Percentiles rank a stretch among this genome's conserved stretches.
Conservation (phyloP, 2,113 vertebrate genomes). For the Austrofundulus limnaeus region DNA sequence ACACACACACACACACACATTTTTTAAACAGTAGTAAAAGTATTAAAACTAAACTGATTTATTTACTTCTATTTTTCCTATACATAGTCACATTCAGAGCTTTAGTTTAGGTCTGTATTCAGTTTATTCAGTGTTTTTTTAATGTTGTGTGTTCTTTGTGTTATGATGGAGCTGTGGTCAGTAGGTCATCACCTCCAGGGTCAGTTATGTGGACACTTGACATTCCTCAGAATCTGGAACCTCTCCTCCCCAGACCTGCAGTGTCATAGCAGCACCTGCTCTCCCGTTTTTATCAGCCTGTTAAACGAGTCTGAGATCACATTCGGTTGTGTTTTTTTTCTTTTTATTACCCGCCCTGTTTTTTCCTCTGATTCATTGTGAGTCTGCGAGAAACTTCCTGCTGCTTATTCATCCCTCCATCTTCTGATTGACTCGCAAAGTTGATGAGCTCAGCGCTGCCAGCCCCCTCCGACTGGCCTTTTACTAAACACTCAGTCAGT, state of each 20-base stretch:
- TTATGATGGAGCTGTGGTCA: slow-evolving; percentile 50
- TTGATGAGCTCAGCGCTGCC: neutral
- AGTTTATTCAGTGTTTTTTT: neutral
- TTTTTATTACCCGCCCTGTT: neutral
- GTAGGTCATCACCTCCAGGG: slow-evolving; percentile 36
- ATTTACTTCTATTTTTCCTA: too few relatives aligned
- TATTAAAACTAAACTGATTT: too few relatives aligned
- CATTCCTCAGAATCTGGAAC: slow-evolving; percentile 65
- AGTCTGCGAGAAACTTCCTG: neutral
- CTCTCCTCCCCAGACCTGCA: slow-evolving; percentile 8
- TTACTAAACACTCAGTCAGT: slow-evolving; percentile 3
- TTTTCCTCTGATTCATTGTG: neutral
- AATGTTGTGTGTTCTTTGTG: slow-evolving; percentile 4
- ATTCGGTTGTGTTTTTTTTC: neutral
- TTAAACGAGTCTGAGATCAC: neutral
- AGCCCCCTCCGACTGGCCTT: slow-evolving; percentile 12
- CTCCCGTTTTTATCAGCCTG: neutral
- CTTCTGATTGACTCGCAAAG: neutral
- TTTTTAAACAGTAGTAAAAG: too few relatives aligned
- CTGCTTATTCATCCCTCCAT: neutral
- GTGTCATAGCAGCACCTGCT: slow-evolving; percentile 6
- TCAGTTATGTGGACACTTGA: slow-evolving; percentile 45
- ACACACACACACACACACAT: too few relatives aligned
- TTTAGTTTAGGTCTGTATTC: too few relatives aligned
- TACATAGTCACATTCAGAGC: too few relatives aligned